Percentiles rank a stretch among this genome's conserved stretches.
phyloP scores from a whole-genome alignment of 2,113 vertebrate species.

The Takifugu bimaculatus region DNA sequence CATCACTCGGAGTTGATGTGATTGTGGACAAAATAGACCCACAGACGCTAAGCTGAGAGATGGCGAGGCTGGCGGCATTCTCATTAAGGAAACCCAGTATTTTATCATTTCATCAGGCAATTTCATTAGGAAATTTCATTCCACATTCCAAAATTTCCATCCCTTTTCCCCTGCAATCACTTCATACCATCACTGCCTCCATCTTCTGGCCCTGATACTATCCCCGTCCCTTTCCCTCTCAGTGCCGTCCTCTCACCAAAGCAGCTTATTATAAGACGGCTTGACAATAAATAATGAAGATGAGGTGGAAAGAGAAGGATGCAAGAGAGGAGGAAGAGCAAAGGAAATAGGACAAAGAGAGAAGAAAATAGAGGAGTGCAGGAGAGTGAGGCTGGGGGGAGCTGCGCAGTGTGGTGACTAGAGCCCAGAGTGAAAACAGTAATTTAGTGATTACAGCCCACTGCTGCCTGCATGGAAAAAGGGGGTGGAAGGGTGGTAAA shows the following conservation, averaged over 20 bases:
- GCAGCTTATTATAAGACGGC: constrained; percentile 55
- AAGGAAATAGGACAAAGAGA: constrained; percentile 53
- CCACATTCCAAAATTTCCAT: constrained; percentile 42
- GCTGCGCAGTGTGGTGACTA: constrained; percentile 56
- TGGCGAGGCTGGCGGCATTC: constrained; percentile 19
- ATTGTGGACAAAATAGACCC: constrained; percentile 47
- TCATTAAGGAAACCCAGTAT: constrained; percentile 52
- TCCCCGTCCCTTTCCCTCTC: constrained; percentile 26
- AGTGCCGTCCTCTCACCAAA: constrained; percentile 27
- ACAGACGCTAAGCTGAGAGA: constrained; percentile 24
- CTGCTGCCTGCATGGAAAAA: constrained; percentile 48
- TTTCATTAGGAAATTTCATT: constrained; percentile 52
- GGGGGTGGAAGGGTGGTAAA: constrained; percentile 13
- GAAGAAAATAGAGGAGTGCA: constrained; percentile 18
- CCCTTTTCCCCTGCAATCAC: background rate
- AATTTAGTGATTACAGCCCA: constrained; percentile 75
- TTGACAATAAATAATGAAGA: constrained; percentile 59
- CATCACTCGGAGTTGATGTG: constrained; percentile 11
- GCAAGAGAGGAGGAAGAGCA: constrained; percentile 10
- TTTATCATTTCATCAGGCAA: constrained; percentile 60
- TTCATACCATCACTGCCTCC: background rate
- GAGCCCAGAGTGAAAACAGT: constrained; percentile 71
- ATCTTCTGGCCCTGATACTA: constrained; percentile 22
- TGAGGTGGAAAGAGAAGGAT: constrained; percentile 25
- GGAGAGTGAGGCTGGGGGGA: constrained; percentile 24